Base-by-base conservation (phyloP, 1,140 invertebrate genomes). In the Pomacea maculata region DNA sequence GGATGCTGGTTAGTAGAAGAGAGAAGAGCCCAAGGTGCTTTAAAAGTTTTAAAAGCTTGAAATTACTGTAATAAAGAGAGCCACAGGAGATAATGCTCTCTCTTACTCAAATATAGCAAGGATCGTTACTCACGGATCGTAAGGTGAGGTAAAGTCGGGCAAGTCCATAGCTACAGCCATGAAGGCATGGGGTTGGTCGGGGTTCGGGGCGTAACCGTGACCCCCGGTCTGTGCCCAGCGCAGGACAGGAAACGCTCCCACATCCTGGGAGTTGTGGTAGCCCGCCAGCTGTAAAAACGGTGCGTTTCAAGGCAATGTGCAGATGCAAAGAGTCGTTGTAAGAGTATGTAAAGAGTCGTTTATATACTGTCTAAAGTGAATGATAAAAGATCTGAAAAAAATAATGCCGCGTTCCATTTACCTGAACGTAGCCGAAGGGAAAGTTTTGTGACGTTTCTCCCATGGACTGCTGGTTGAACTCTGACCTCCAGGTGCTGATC, bases 111-210 rank as follows among this genome's bases (percentile, higher is more conserved):
- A 54, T 14, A 25, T 19, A 5, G n/a, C n/a, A n/a, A 19, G 67
- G 34, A 14, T 54, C 19, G 11, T 25, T 14, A 70, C 79, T 79
- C 75, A 86, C 86, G 82, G 71, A 63, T 82, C 83, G 70, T 74
- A 84, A 19, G 87, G 87, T 10, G 85, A 88, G 25, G 76, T 63
- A 70, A 83, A 86, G 71, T 89, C 88, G 19, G 87, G 86, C 57
- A 88, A 80, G 78, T 90, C 89, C 73, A 89, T 82, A n/a, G 88
- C 87, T 19, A 88, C 85, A 17, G 88, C 82, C 89, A 89, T 90
- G 77, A 89, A 89, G 15, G 85, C 80, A 55, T 84, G 84, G 78
- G 82, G 77, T 81, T 88, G 83, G 19, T 74, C 76, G 25, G 78
- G 70, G 76, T 89, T 88, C 14, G 88, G 88, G 4, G 80, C 84